A percentile compares a stretch with the other conserved stretches of the same genome.
Evolutionary conservation across 2,113 vertebrate species (phyloP).

Genomic region (Odontophorus gujanensis): DNA sequence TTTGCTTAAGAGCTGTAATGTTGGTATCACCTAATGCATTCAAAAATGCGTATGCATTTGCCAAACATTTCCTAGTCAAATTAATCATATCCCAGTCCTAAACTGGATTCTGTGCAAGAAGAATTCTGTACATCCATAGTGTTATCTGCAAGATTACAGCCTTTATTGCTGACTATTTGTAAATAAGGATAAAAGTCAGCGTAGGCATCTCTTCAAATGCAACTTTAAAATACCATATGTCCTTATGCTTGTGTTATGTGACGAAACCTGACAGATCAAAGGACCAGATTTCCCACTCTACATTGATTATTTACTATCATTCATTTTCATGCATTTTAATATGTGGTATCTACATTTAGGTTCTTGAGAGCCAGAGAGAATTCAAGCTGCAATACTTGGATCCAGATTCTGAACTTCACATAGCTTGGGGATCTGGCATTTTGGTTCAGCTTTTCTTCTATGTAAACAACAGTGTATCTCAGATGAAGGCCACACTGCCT

Average conservation of each 20-base stretch:
- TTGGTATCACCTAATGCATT: conserved; percentile 6
- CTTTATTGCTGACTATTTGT: conserved; percentile 71
- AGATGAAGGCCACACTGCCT: conserved; percentile 47
- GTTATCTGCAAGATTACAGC: conserved; percentile 60
- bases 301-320: conserved; percentile 76
- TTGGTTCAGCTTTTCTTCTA: conserved; percentile 50
- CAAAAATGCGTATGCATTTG: background rate
- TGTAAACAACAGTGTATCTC: conserved; percentile 49
- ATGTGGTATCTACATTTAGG: conserved; percentile 70
- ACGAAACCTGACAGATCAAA: conserved; percentile 74
- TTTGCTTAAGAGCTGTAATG: conserved; percentile 17
- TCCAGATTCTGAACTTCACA: conserved; percentile 68
- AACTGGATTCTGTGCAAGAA: conserved; percentile 40
- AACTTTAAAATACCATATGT: conserved; percentile 74
- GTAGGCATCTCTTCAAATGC: conserved; percentile 70
- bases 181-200: conserved; percentile 72
- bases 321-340: conserved; percentile 76
- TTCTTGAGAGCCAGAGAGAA: conserved; percentile 64
- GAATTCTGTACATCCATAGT: conserved; percentile 22
- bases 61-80: conserved; percentile 39
- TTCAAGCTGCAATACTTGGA: conserved; percentile 70
- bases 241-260: conserved; percentile 71
- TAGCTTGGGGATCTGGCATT: conserved; percentile 63
- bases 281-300: conserved; percentile 74
- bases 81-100: conserved; percentile 35